Base-by-base conservation (phyloP, 2,113 vertebrate genomes). In the Cichladusa arquata region DNA sequence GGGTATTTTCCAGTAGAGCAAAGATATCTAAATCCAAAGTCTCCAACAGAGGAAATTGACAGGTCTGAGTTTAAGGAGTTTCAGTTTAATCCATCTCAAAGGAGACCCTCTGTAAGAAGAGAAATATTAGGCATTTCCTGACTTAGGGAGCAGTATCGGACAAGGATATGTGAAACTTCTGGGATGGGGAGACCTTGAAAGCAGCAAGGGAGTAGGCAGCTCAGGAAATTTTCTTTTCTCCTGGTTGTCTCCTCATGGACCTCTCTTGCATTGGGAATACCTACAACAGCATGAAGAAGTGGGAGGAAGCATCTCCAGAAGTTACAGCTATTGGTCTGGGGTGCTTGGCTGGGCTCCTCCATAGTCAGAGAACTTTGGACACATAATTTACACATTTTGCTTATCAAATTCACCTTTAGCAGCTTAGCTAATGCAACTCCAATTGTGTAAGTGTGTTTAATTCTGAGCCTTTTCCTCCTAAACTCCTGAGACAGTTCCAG, bases 21-120 rank as follows among this genome's bases (percentile, higher is more conserved):
- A 90, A 95, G 58, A 92, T 93, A 85, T 71, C 73, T 95, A 73
- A 71, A 93, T 86, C n/a, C 54, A 48, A 70, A 93, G 44, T 76
- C 65, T 94, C 87, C 92, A 96, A 14, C 62, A 84, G 65, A 84
- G 79, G 38, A 95, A 94, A 93, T 76, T n/a, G 58, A 74, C 86
- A 92, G 45, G 56, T 34, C 81, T 88, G 47, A 67, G 28, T 95
- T 85, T 86, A 76, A 94, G 90, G n/a, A 86, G 58, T 33, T 53
- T 50, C 82, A 74, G 34, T 56, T 72, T 73, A 67, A 93, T 96
- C 56, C 51, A 40, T 60, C 40, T 76, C 56, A 60, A 69, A 81
- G 65, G 36, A 87, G n/a, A 33, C 6, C 40, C 19, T 64, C 65
- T 84, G 25, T 78, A 58, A 88, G 34, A 79, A 86, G 66, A 19